Conservation (phyloP, 2,113 vertebrate species). For the Spea multiplicata region DNA sequence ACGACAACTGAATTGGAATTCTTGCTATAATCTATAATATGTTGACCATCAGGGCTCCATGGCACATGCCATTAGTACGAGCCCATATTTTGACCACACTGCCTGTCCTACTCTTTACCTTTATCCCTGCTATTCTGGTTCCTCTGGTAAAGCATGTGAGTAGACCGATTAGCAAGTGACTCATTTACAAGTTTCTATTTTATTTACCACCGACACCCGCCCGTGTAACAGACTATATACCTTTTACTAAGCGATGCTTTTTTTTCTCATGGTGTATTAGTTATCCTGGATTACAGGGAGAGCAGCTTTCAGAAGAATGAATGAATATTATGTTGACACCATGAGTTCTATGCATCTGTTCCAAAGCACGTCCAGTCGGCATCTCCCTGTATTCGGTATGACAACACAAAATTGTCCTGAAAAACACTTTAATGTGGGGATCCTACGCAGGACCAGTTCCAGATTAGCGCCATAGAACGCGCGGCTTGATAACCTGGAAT, state of each 20-base stretch:
- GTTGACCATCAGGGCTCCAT: no score
- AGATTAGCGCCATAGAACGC: background rate
- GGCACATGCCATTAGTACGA: no score
- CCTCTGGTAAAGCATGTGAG: no score
- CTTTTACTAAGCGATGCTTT: background rate
- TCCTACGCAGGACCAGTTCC: background rate
- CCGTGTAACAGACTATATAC: background rate
- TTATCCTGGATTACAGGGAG: constrained; percentile 11
- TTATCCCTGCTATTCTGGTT: no score
- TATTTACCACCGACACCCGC: background rate
- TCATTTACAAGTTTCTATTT: no score
- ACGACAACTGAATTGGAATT: no score
- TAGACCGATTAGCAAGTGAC: no score
- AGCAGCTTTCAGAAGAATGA: background rate
- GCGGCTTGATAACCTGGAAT: no score
- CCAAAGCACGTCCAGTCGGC: background rate
- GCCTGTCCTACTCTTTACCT: no score
- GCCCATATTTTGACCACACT: no score
- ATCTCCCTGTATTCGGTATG: constrained; percentile 1
- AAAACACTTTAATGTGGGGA: background rate
- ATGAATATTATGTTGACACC: constrained; percentile 22
- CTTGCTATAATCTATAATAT: no score
- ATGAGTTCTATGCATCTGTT: constrained; percentile 15
- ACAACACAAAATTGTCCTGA: constrained; percentile 1
- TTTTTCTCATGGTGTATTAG: constrained; percentile 9